Evolutionary conservation across 2,113 vertebrate genomes (phyloP).

Genomic region (Coreoperca whiteheadi): DNA sequence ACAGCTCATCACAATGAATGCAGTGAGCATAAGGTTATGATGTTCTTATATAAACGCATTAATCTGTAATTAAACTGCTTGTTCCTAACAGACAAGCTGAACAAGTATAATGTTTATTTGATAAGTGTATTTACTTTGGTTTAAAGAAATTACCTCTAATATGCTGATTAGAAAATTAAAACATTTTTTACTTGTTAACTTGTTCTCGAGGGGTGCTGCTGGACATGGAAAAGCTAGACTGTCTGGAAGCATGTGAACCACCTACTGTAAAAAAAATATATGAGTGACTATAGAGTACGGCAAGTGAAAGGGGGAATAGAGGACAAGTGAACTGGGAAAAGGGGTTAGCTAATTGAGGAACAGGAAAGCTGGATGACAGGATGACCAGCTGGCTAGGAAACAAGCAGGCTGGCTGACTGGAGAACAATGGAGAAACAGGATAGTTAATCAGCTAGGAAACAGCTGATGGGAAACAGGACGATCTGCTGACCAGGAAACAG

Average conservation of each 20-base stretch:
- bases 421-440: conserved; percentile 73
- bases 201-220: neutral
- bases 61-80: neutral
- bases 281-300: neutral
- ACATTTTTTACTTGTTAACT: neutral
- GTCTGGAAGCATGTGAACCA: neutral
- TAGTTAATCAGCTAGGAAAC: conserved; percentile 54
- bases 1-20: conserved; percentile 8
- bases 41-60: neutral
- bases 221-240: neutral
- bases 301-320: neutral
- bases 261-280: conserved; percentile 4
- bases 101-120: neutral
- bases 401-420: conserved; percentile 15
- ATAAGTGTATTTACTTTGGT: neutral
- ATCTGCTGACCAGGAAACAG: conserved; percentile 38
- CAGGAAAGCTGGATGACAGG: conserved; percentile 59
- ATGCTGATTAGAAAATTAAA: neutral
- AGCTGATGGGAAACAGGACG: conserved; percentile 50
- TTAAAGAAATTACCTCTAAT: neutral
- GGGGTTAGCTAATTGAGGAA: conserved; percentile 16
- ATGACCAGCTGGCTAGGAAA: conserved; percentile 54
- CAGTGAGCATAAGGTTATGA: conserved; percentile 3
- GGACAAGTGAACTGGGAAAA: neutral
- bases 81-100: neutral